Percentiles rank a stretch among this genome's conserved stretches.
Evolutionary conservation across 2,888 invertebrate genomes (phyloP).

Genomic region (Allygus modestus): DNA sequence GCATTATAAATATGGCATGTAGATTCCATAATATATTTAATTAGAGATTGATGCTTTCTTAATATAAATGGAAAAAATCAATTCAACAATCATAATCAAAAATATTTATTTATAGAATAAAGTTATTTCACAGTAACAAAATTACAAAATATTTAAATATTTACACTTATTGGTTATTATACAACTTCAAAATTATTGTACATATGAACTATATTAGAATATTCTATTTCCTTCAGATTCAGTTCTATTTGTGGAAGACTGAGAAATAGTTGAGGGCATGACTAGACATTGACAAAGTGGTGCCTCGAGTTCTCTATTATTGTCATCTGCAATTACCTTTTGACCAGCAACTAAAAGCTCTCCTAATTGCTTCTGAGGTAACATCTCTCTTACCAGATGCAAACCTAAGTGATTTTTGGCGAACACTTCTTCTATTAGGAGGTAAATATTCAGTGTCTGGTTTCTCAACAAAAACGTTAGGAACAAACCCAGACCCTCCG

Average conservation of each 20-base stretch:
- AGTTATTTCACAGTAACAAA: background rate
- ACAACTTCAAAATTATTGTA: background rate
- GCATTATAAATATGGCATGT: no score
- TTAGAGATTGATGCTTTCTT: no score
- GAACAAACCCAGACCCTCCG: background rate
- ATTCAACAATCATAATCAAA: background rate
- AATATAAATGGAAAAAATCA: no score
- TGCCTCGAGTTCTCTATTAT: background rate
- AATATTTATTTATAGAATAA: constrained; percentile 13
- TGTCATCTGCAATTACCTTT: constrained; percentile 42
- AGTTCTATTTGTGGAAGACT: background rate
- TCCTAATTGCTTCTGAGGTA: constrained; percentile 20
- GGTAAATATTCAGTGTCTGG: constrained; percentile 31
- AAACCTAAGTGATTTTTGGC: constrained; percentile 40
- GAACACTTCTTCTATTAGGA: constrained; percentile 50
- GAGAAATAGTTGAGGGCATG: background rate
- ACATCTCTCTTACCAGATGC: constrained; percentile 5
- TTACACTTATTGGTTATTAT: background rate
- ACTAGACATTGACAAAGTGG: constrained; percentile 15
- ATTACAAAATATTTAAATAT: background rate
- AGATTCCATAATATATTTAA: no score
- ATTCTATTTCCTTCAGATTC: background rate
- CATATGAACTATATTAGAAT: background rate
- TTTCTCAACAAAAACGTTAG: constrained; percentile 26
- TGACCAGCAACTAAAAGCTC: constrained; percentile 45